Evolutionary conservation across 2,797 vertebrate species (phyloP), one percentile per base, ranked within the genome.

Genomic region (Acanthis flammea): DNA sequence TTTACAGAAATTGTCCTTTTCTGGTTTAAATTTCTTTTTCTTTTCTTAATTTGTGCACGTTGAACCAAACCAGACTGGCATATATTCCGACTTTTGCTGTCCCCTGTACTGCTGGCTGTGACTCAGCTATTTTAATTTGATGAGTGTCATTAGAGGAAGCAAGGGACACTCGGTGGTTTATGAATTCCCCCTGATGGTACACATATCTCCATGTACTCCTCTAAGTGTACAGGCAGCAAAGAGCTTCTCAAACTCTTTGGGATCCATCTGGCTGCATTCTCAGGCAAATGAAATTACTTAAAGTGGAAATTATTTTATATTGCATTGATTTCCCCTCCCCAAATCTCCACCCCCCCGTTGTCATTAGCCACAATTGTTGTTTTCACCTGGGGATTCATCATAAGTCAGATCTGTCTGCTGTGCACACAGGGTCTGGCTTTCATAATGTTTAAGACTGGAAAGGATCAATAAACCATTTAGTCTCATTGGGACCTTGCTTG

Each of bases 401-500:
- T 74, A 60, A 82, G 93, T 96, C 86, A 57, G 55, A 23, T 62
- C 83, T 94, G 48, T 82, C 93, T 88, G 58, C 82, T 8, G 0
- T 71, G 48, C 77, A 63, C 74, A 54, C 47, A 57, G 42, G 31
- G 35, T 91, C 95, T 97, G 96, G 81, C 45, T 94, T 93, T 92
- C 83, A 53, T 94, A 95, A 85, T 63, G 37, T 86, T 94, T 88
- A 79, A 70, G 70, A 51, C 70, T 91, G 86, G 35, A 58, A 93
- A 76, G 79, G 88, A 96, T 95, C 94, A 95, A 94, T 97, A 96
- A 95, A 90, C 86, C 62, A 23, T 92, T 92, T 54, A 66, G 91
- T 90, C 83, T 92, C 86, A 30, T 2, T 79, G 88, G 83, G 83
- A 95, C 53, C 3, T 2, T 71, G 60, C 21, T 23, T 73, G 73